Evolutionary conservation across 2,797 vertebrate genomes (phyloP), one percentile per base, ranked within the genome.

Genomic region (Benthosema pterotum): DNA sequence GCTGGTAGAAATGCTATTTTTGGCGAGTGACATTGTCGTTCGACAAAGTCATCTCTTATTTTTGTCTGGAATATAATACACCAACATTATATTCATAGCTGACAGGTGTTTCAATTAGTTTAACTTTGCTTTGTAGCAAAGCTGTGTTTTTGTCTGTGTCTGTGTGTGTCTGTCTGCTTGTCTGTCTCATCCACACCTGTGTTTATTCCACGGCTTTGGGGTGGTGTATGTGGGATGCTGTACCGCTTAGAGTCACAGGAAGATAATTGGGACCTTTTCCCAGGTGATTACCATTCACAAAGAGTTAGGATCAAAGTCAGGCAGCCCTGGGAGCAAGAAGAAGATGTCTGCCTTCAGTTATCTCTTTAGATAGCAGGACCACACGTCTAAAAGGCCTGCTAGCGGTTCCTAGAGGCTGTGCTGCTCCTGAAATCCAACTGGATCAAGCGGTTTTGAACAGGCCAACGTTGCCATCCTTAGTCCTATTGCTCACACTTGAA

Each of bases 181-280:
- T 38, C 7, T 38, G 9, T 2, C 32, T 9, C 32, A 38, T 38
- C 32, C 32, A 38, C 32, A 38, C 32, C 32, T 38, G 60, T 57
- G 66, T 70, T 57, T 72, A 58, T 77, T 83, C 71, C 32, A 1
- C n/a, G 62, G 56, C 70, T 52, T 19, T 57, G 63, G 53, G 32
- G 78, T 71, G 67, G 45, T 17, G 78, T 69, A 45, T 38, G 32
- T 38, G 80, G 64, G 74, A 77, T 68, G 38, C 69, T 74, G 66
- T 55, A 69, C 68, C 68, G 67, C 63, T 17, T 63, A 77, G 77
- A 74, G 67, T 64, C 72, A 74, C 80, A 38, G 58, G 67, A 67
- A 86, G 80, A 89, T 90, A 87, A 89, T 87, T 87, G 86, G 82
- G 79, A 86, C 83, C 82, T 87, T 84, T 87, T 83, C 78, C 77